Percentiles rank a stretch among this genome's conserved stretches.
Evolutionary conservation across 1,140 invertebrate genomes (phyloP).

Genomic region (Drosophila serrata): DNA sequence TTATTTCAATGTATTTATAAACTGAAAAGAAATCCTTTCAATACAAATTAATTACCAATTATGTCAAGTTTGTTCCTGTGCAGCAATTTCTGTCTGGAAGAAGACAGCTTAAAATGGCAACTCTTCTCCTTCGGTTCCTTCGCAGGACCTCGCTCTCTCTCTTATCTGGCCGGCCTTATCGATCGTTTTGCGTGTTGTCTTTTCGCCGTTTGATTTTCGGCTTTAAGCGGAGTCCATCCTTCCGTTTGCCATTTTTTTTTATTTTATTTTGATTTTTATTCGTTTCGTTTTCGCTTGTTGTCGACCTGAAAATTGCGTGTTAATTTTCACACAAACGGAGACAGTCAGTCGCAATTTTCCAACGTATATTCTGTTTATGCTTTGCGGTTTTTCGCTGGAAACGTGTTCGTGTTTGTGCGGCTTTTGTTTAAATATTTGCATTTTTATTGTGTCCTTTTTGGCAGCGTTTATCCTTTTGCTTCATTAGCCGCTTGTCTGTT

Average conservation of each 20-base stretch:
- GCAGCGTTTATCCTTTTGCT: constrained; percentile 47
- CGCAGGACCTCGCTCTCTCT: constrained; percentile 39
- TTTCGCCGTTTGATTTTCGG: constrained; percentile 76
- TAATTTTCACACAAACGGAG: constrained; percentile 78
- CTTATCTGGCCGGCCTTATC: constrained; percentile 59
- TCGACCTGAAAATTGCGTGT: constrained; percentile 71
- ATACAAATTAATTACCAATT: neutral
- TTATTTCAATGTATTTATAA: neutral
- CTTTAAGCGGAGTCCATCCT: constrained; percentile 69
- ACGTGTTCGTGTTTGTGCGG: constrained; percentile 52
- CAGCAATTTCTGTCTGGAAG: constrained; percentile 3
- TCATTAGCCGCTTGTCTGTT: constrained; percentile 68
- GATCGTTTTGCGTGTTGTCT: constrained; percentile 75
- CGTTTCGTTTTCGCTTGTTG: constrained; percentile 32
- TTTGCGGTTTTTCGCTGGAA: constrained; percentile 60
- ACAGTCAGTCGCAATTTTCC: constrained; percentile 60
- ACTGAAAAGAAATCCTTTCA: neutral
- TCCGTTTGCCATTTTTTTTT: constrained; percentile 27
- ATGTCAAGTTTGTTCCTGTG: constrained; percentile 10
- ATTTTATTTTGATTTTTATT: constrained; percentile 69
- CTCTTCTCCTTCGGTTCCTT: constrained; percentile 28
- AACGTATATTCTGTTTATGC: constrained; percentile 60
- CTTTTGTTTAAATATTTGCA: constrained; percentile 76
- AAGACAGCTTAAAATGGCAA: constrained; percentile 22
- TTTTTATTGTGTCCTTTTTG: constrained; percentile 70